Percentiles rank a stretch among this genome's conserved stretches.
phyloP scores from a whole-genome alignment of 2,888 invertebrate genomes.

The Leptodirus hochenwartii region DNA sequence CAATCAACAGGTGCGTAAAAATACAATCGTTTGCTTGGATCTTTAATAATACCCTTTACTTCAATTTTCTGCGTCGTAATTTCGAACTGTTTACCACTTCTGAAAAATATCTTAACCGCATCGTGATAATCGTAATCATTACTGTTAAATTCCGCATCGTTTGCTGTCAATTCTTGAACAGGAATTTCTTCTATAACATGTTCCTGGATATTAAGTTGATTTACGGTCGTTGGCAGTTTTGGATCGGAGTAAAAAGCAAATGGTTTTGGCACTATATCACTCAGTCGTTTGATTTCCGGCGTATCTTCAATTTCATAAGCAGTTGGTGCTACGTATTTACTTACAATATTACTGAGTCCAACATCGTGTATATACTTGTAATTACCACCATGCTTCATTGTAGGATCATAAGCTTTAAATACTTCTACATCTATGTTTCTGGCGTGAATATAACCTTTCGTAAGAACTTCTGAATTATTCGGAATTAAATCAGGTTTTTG shows the following conservation, averaged over 20 bases:
- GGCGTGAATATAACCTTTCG: not conserved
- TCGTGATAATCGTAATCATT: conserved; percentile 10
- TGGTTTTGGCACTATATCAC: too few species aligned
- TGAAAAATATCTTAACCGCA: conserved; percentile 11
- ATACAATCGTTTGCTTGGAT: conserved; percentile 25
- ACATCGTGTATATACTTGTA: conserved; percentile 13
- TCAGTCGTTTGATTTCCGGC: too few species aligned
- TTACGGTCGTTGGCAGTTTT: too few species aligned
- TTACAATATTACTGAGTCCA: too few species aligned
- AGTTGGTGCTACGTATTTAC: too few species aligned
- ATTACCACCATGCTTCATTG: conserved; percentile 17
- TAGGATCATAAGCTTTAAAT: conserved; percentile 14
- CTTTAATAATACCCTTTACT: conserved; percentile 21
- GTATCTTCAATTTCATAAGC: too few species aligned
- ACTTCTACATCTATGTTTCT: conserved; percentile 13
- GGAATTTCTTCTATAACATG: conserved; percentile 2
- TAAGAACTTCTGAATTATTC: not conserved
- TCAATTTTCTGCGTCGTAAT: conserved; percentile 13
- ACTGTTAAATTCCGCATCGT: conserved; percentile 9
- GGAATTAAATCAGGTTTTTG: too few species aligned
- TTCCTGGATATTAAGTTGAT: too few species aligned
- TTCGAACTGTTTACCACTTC: conserved; percentile 1
- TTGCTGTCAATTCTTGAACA: not conserved
- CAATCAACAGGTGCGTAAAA: conserved; percentile 21
- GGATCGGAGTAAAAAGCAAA: too few species aligned